Evolutionary conservation across 2,113 vertebrate genomes (phyloP).

Genomic region (Corydoras sp.): DNA sequence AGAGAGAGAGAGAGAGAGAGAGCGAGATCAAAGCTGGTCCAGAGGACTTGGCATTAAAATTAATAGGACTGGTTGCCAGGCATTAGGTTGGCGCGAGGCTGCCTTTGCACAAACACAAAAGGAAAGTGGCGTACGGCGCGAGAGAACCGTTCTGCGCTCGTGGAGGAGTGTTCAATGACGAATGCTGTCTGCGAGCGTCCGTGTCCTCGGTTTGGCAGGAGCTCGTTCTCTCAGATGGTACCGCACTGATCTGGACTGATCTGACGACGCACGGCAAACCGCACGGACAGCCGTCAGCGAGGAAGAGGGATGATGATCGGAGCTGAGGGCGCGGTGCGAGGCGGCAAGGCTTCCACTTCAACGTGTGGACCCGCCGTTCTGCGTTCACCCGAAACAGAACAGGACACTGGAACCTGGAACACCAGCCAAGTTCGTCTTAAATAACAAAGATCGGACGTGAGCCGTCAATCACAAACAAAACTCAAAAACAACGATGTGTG

Average conservation of each 20-base stretch:
- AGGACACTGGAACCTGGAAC: too few relatives aligned
- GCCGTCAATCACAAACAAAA: too few relatives aligned
- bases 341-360: constrained; percentile 3
- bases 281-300: constrained; percentile 1
- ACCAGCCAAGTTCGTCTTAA: too few relatives aligned
- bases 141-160: neutral
- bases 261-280: constrained; percentile 2
- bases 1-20: constrained; percentile 35
- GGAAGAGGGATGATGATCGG: constrained; percentile 13
- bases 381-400: neutral
- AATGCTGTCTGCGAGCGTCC: neutral
- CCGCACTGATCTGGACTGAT: neutral
- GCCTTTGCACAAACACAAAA: constrained; percentile 6
- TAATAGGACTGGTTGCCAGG: constrained; percentile 17
- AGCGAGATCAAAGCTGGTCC: constrained; percentile 45
- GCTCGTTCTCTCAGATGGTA: constrained; percentile 7
- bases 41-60: constrained; percentile 38
- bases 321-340: constrained; percentile 4
- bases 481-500: too few relatives aligned
- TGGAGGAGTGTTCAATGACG: neutral
- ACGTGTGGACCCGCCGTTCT: constrained; percentile 3
- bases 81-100: constrained; percentile 12
- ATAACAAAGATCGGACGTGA: too few relatives aligned
- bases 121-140: constrained; percentile 1
- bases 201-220: constrained; percentile 11